Conservation (phyloP, 2,113 vertebrate species). For the Sula dactylatra region DNA sequence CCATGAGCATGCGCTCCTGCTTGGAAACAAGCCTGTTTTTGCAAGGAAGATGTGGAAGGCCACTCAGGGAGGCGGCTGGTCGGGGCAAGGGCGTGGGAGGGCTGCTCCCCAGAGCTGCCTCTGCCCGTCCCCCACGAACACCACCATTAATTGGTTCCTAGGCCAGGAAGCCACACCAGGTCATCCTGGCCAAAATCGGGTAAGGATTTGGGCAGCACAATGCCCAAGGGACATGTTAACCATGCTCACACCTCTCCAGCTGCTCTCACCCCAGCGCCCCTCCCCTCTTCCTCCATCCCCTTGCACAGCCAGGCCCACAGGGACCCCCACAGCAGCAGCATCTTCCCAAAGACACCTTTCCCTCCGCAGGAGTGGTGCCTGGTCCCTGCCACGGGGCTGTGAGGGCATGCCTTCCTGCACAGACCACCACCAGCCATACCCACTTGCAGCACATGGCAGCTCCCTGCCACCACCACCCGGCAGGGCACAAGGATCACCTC, state of each 20-base stretch:
- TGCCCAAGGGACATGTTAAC: background rate
- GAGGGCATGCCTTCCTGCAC: background rate
- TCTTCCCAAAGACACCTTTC: background rate
- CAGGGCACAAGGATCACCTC: background rate
- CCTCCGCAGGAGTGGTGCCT: fast-evolving
- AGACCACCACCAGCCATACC: background rate
- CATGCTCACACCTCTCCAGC: background rate
- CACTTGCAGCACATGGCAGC: background rate
- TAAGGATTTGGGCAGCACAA: background rate
- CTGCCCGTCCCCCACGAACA: fast-evolving
- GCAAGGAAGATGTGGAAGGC: fast-evolving
- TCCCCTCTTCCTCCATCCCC: background rate
- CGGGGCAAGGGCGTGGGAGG: fast-evolving
- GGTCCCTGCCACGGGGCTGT: fast-evolving
- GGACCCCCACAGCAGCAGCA: background rate
- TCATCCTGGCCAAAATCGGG: fast-evolving
- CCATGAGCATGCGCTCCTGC: fast-evolving
- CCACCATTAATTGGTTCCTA: background rate
- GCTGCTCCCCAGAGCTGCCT: background rate
- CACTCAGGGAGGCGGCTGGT: fast-evolving
- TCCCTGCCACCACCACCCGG: background rate
- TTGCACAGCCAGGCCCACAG: background rate
- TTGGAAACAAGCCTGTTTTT: background rate
- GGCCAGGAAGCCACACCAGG: background rate
- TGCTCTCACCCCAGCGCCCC: fast-evolving